Base-by-base conservation (phyloP, 2,797 vertebrate genomes). In the Ispidina lecontei region DNA sequence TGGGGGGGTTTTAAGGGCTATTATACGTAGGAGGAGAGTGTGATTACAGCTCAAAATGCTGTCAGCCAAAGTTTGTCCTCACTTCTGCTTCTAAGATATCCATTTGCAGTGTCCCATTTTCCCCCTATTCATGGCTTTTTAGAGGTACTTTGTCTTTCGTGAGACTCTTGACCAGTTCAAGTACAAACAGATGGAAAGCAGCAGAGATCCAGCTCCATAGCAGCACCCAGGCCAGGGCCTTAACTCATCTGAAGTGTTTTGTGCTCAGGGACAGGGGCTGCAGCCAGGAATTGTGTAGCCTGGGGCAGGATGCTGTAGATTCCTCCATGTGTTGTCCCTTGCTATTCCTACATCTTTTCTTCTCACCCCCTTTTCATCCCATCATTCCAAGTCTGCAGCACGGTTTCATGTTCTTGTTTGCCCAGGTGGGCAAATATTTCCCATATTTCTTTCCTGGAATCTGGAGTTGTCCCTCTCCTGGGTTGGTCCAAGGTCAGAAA, bases 111-210 rank as follows among this genome's bases (percentile, higher is more conserved):
- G 56, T 84, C 85, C 80, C 67, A 56, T 29, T 67, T 88, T 93
- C 77, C 62, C 43, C 23, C 46, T 73, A 12, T 41, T 89, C 43
- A 10, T 47, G 28, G 55, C 26, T 82, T 93, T 84, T 90, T 79
- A 90, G 75, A 87, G 58, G 62, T 56, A 68, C 76, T 86, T 86
- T 88, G 81, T 33, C 41, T 75, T 90, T 90, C 5, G 16, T 88
- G 83, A 81, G 70, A n/a, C 33, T 89, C 87, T 80, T 71, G 72
- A 94, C 80, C 69, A 80, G 84, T 86, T 95, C 87, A 94, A 93
- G 84, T 92, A 77, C 76, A 94, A 95, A 90, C 90, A 96, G 92
- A 95, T 96, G 95, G 81, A 68, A 88, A 82, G 64, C 64, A 84
- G 80, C 83, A 79, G 83, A 86, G 49, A 76, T 88, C 80, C 77